Evolutionary conservation across 30 jellyfish, hydroid and myxozoan genomes (phyloP), one percentile per base, ranked within the genome.

Genomic region (Turritopsis dohrnii): DNA sequence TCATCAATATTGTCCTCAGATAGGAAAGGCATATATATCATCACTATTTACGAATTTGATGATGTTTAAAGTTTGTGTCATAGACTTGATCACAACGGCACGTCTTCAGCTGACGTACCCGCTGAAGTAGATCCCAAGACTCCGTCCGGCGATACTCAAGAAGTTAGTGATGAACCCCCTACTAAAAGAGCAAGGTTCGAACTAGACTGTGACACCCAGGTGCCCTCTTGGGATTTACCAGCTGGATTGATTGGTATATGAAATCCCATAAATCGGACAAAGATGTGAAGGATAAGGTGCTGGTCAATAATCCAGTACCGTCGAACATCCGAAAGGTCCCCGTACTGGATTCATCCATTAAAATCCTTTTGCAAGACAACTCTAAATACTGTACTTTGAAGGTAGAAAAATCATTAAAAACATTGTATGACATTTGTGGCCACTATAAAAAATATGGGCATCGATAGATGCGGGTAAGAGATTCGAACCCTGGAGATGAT

Each of bases 121-220:
- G n/a, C n/a, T n/a, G n/a, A n/a, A n/a, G n/a, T n/a, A n/a, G 28
- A 21, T 72, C 81, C 81, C 81, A 29, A 72, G 81, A 72, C 30
- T 0, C 21, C 0, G 0, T 21, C 0, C 24, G 81, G 30, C 19
- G 81, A 72, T 72, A 18, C 18, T 20, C 30, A n/a, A 72, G 81
- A 72, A 18, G 28, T 19, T 0, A 29, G 24, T 20, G 81, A 19
- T 0, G 29, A 19, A 29, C 81, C 81, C 30, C 73, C 73, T 60
- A 0, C 73, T 60, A 60, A 60, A 22, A 60, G 73, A 60, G 81
- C 24, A 21, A n/a, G 0, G 30, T 72, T 72, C 24, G 81, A 0
- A 72, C 30, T 72, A n/a, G 81, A 72, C 30, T 25, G 29, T 0
- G 81, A 72, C 20, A 25, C 21, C 0, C 30, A 21, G 19, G 81